Base-by-base conservation (phyloP, 2,797 vertebrate genomes). In the Cottoperca gobio region DNA sequence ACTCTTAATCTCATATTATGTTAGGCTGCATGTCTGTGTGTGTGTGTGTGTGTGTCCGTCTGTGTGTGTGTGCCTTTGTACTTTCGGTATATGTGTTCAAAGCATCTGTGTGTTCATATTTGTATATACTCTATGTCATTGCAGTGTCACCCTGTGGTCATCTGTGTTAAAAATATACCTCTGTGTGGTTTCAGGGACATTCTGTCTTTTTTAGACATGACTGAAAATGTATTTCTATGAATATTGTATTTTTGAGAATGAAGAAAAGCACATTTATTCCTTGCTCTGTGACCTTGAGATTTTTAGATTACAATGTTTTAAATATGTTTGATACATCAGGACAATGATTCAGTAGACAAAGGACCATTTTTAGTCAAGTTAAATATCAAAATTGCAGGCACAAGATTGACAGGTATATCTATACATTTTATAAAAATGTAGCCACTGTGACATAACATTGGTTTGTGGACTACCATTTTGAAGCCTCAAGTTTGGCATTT, bases 1-100 rank as follows among this genome's bases (percentile, higher is more conserved):
- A 92, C 75, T 88, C 58, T 82, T 78, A 82, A 92, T 92, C 87
- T 86, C 65, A 74, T 83, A 83, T 83, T 81, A 70, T 73, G 63
- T 73, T 62, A 17, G 76, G 57, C 62, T 79, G 58, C 8, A 24
- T 71, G 5, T 70, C 3, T 57, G 33, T 5, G 2, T 70, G 40
- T 61, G 65, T 63, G 40, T 76, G 42, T 28, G 28, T 28, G 28
- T 31, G 28, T 31, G 28, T 31, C 28, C 31, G 28, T 31, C 28
- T 31, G 46, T 73, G 62, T 61, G 65, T 76, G 42, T 72, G 63
- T 73, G 64, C 26, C 17, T 75, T 40, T 66, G 28, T 59, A 28
- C 10, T 73, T 52, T 68, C 69, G 42, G 57, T 43, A n/a, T 49
- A 68, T 66, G 52, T 79, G 63, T 75, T 61, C 37, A 62, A 59